Evolutionary conservation across 53 echinoderm and acorn worm species (phyloP), one percentile per base, ranked within the genome.

Genomic region (Temnopleurus reevesii): DNA sequence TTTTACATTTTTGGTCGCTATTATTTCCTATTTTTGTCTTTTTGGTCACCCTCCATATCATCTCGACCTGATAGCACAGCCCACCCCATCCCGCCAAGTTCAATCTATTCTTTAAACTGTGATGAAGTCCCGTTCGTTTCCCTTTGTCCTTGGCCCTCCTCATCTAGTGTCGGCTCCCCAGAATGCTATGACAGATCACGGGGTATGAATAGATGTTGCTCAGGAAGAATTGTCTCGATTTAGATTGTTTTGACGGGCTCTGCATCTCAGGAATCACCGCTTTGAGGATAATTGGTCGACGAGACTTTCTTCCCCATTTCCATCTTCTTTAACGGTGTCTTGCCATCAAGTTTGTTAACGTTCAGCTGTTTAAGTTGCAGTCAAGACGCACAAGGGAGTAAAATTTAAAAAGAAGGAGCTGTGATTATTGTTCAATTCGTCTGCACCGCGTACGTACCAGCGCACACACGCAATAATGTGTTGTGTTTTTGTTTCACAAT

Each of bases 401-500:
- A 36, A 71, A 41, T 38, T 23, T 21, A 17, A 41, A 71, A 71
- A 41, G 71, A n/a, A 5, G 23, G 41, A 41, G 71, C 71, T 27
- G 43, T 41, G 41, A 41, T 38, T 41, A 12, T 38, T 49, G 33
- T 63, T 63, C 2, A 36, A 41, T 7, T 38, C 71, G 8, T 58
- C 38, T 13, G 43, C 41, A 71, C 71, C 71, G 8, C 21, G 33
- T 63, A 63, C 30, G 63, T 12, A 63, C 13, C 34, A 63, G 33
- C 63, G 43, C 44, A 31, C 29, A 33, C 76, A 33, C 30, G 19
- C 63, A 45, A 15, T 44, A 45, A 10, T 6, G 46, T 17, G 59
- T 24, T 27, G 45, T 85, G 86, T 85, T 85, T 85, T 85, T 85
- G 46, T 85, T 85, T 45, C 86, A 36, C 46, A 60, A 85, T 7